Percentiles rank a stretch among this genome's conserved stretches.
Conservation (phyloP, 2,888 invertebrate species). For the Timandra comae region DNA sequence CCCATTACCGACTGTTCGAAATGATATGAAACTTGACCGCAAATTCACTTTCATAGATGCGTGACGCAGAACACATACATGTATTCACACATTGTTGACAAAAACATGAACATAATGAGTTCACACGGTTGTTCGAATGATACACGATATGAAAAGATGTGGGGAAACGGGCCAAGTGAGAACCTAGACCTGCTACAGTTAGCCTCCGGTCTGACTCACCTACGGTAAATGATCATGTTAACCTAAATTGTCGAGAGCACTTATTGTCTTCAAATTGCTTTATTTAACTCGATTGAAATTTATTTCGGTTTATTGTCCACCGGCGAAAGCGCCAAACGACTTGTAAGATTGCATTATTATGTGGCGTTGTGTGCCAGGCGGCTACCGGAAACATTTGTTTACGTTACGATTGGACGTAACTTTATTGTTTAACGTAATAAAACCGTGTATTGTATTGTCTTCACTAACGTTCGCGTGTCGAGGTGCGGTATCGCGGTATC, state of each 20-base stretch:
- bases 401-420: slow-evolving; percentile 18
- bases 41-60: slow-evolving; percentile 16
- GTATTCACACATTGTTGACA: slow-evolving; percentile 30
- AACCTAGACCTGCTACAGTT: slow-evolving; percentile 55
- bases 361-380: background rate
- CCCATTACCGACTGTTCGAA: too few relatives aligned
- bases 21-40: slow-evolving; percentile 6
- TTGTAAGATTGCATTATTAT: slow-evolving; percentile 8
- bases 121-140: slow-evolving; percentile 46
- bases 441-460: slow-evolving; percentile 26
- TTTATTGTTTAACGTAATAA: slow-evolving; percentile 13
- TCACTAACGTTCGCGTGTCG: slow-evolving; percentile 34
- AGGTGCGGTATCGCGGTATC: slow-evolving; percentile 21
- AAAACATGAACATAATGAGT: slow-evolving; percentile 44
- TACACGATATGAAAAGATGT: slow-evolving; percentile 59
- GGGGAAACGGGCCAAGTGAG: slow-evolving; percentile 58
- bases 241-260: slow-evolving; percentile 49
- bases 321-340: slow-evolving; percentile 18
- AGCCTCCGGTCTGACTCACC: slow-evolving; percentile 61
- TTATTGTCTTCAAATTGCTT: slow-evolving; percentile 38
- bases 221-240: slow-evolving; percentile 47
- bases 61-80: slow-evolving; percentile 26
- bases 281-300: slow-evolving; percentile 36
- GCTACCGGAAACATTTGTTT: slow-evolving; percentile 5
- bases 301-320: slow-evolving; percentile 17